Evolutionary conservation across 2,113 vertebrate species (phyloP), one percentile per base, ranked within the genome.

Genomic region (Pyxicephalus adspersus): DNA sequence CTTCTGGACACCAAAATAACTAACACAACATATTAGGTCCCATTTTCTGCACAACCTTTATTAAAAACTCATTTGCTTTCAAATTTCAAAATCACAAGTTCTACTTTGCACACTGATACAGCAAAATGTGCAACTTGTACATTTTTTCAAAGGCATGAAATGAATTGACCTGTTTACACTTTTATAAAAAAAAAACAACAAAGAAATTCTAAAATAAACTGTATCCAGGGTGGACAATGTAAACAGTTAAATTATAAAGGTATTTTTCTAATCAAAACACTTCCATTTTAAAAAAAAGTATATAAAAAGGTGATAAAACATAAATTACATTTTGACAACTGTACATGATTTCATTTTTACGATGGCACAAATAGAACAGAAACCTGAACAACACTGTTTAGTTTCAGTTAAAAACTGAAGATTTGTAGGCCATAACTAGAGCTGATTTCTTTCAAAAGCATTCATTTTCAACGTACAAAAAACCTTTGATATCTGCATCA

Each of bases 251-350:
- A 89, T 92, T 91, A 93, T 84, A 85, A 85, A 86, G 68, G 82
- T 83, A 87, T 89, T 89, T 71, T 83, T 77, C 78, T 85, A 85
- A 68, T 83, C 84, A 85, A 87, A 88, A 87, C 84, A 89, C 83
- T 88, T 90, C 80, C 81, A 85, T 52, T 80, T 13, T 4, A 61
- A 84, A 89, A 91, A 80, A 89, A 68, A 15, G 78, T 83, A 89
- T 90, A 91, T 87, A 86, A 92, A 45, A 91, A 90, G 74, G 83
- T 85, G 86, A 86, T 87, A 89, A 91, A 92, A 91, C 89, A 95
- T 97, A 95, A 96, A 94, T 97, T 95, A 97, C 89, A 95, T 86
- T 90, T 91, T 76, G 88, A 88, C 81, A 88, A 91, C 90, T 95
- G 90, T 95, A 94, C 89, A 96, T 74, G 76, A 87, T 87, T 87